Conservation (phyloP, 1,140 invertebrate species). For the Ceratina japonica region DNA sequence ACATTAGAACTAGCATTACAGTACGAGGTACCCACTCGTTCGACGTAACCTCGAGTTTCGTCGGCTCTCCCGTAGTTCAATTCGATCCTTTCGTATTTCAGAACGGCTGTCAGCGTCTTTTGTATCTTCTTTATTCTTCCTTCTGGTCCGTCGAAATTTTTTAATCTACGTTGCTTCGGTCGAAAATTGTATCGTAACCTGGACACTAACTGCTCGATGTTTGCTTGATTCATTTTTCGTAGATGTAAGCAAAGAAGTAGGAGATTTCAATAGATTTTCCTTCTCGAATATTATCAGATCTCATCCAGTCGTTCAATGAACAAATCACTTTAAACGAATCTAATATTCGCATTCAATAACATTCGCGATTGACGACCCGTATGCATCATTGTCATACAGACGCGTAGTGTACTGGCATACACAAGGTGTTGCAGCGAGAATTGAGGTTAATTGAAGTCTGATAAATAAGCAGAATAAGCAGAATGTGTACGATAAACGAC, state of each 20-base stretch:
- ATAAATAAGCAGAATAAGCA: background rate
- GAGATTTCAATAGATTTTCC: no score
- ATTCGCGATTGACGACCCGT: no score
- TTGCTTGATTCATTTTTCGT: slow-evolving; percentile 87
- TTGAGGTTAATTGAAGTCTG: no score
- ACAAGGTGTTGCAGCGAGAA: no score
- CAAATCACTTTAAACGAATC: no score
- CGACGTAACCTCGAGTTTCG: slow-evolving; percentile 93
- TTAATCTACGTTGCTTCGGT: slow-evolving; percentile 82
- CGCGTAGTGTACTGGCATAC: no score
- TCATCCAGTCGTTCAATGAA: no score
- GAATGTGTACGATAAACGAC: slow-evolving; percentile 49
- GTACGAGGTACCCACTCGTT: slow-evolving; percentile 82
- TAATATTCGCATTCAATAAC: no score
- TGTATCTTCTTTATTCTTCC: slow-evolving; percentile 88
- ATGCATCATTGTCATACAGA: no score
- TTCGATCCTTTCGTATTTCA: slow-evolving; percentile 95
- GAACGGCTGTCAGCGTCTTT: slow-evolving; percentile 90
- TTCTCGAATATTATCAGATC: no score
- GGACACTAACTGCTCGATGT: slow-evolving; percentile 86
- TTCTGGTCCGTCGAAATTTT: slow-evolving; percentile 84
- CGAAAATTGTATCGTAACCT: slow-evolving; percentile 84
- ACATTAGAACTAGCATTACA: background rate
- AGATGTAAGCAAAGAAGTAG: no score
- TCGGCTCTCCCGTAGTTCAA: slow-evolving; percentile 86